Evolutionary conservation across 2,113 vertebrate species (phyloP).

Genomic region (Porphyrio hochstetteri): DNA sequence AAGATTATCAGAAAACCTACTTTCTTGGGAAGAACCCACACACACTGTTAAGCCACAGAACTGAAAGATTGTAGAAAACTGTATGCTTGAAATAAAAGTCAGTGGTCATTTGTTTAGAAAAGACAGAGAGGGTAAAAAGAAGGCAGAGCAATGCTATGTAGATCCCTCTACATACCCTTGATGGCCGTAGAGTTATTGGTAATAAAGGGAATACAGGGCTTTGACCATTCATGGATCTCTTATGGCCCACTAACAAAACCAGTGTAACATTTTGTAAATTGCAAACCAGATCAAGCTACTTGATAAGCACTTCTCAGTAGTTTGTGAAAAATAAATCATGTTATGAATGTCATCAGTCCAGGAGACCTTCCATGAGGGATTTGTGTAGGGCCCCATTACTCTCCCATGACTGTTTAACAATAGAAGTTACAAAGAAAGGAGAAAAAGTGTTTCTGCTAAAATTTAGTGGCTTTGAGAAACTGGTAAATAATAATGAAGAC

Average conservation of each 20-base stretch:
- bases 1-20: neutral
- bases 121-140: neutral
- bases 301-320: neutral
- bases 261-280: neutral
- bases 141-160: accelerated
- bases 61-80: neutral
- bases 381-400: neutral
- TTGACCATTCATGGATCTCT: neutral
- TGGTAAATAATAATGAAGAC: neutral
- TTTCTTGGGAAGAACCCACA: accelerated
- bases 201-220: neutral
- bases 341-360: neutral
- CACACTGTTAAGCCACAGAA: neutral
- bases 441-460: neutral
- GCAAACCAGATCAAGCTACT: neutral
- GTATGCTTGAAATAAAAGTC: neutral
- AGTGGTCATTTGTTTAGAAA: neutral
- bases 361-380: neutral
- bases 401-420: neutral
- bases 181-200: neutral
- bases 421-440: neutral
- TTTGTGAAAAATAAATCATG: neutral
- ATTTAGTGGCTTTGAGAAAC: neutral
- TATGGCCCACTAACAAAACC: neutral
- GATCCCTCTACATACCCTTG: neutral